Conservation (phyloP, 2,888 invertebrate species). For the Zygogramma bicolorata region DNA sequence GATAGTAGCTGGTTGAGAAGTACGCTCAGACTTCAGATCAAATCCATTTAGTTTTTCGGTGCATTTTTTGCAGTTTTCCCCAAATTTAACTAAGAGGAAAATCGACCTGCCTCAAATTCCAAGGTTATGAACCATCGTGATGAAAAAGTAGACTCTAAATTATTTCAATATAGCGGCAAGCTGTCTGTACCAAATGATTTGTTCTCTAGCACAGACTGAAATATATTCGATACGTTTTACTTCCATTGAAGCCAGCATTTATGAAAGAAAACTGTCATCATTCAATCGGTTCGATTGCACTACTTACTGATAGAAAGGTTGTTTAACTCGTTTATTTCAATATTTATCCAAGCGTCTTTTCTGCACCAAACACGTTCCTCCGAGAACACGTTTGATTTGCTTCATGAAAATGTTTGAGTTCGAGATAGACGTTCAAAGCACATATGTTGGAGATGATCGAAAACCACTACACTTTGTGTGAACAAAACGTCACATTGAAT, state of each 20-base stretch:
- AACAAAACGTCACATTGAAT: background rate
- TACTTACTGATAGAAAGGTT: constrained; percentile 44
- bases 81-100: no score
- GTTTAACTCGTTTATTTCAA: constrained; percentile 42
- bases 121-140: no score
- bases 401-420: background rate
- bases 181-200: background rate
- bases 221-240: background rate
- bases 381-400: background rate
- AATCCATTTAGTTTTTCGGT: no score
- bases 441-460: background rate
- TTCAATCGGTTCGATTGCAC: constrained; percentile 33
- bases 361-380: background rate
- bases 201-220: background rate
- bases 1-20: no score
- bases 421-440: background rate
- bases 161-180: background rate
- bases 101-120: no score
- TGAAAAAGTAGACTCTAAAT: background rate
- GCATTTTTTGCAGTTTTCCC: no score
- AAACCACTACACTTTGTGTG: background rate
- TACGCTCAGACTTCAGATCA: no score
- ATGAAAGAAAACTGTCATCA: constrained; percentile 35
- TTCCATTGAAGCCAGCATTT: constrained; percentile 32
- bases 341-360: constrained; percentile 21